phyloP scores from a whole-genome alignment of 1,140 invertebrate species.

The Drosophila jambulina region DNA sequence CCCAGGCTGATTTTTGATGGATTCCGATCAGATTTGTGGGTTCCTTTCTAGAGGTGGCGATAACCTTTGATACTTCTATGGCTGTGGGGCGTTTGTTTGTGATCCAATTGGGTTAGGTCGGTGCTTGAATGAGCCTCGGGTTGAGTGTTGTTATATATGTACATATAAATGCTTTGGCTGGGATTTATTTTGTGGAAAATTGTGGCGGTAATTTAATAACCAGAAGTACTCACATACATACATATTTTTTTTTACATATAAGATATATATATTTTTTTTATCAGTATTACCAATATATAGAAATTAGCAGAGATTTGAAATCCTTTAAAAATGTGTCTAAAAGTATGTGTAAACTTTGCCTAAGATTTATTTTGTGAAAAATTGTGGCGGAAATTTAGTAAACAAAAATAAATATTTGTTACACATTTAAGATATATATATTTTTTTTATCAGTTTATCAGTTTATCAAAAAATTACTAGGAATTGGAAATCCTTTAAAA shows the following conservation, averaged over 20 bases:
- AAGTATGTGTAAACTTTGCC: too few relatives aligned
- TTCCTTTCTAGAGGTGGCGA: slow-evolving; percentile 15
- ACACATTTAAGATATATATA: neutral
- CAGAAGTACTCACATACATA: too few relatives aligned
- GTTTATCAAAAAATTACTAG: neutral
- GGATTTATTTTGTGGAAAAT: neutral
- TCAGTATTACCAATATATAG: too few relatives aligned
- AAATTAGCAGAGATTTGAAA: too few relatives aligned
- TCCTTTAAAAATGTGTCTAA: too few relatives aligned
- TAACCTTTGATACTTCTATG: slow-evolving; percentile 18
- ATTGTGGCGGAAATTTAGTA: too few relatives aligned
- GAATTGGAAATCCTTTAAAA: neutral
- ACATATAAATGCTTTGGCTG: neutral
- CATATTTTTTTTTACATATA: too few relatives aligned
- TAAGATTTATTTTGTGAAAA: too few relatives aligned
- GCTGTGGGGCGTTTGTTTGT: neutral
- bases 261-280: too few relatives aligned
- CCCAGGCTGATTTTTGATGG: slow-evolving; percentile 30
- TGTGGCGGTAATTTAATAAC: too few relatives aligned
- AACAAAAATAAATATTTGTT: neutral
- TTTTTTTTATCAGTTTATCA: neutral
- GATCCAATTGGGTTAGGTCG: slow-evolving; percentile 36
- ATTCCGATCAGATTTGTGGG: slow-evolving; percentile 40
- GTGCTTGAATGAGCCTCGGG: neutral
- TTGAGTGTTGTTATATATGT: neutral